Evolutionary conservation across 2,113 vertebrate species (phyloP).

Genomic region (Accipiter cooperii): DNA sequence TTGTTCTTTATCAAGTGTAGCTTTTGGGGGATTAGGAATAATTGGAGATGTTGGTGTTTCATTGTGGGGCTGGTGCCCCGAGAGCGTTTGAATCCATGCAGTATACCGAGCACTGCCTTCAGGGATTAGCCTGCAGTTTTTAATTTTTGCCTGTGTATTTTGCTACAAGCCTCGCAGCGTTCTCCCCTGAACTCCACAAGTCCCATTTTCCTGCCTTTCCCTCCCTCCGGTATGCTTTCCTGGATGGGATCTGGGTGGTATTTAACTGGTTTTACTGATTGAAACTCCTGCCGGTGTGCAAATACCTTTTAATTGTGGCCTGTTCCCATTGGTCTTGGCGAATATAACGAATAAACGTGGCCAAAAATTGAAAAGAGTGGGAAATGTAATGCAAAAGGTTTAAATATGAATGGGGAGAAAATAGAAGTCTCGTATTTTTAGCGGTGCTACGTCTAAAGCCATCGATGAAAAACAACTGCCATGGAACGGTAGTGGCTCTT

Average conservation of each 20-base stretch:
- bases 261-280: conserved; percentile 59
- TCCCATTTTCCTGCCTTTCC: conserved; percentile 25
- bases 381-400: background rate
- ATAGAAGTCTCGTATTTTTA: background rate
- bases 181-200: conserved; percentile 40
- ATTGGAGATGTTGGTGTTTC: conserved; percentile 44
- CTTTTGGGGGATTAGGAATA: conserved; percentile 62
- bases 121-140: conserved; percentile 41
- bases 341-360: background rate
- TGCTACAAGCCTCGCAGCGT: background rate
- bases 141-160: conserved; percentile 55
- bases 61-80: conserved; percentile 39
- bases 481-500: background rate
- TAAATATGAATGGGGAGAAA: background rate
- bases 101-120: background rate
- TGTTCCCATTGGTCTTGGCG: conserved; percentile 15
- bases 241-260: conserved; percentile 35
- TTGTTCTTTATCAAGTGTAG: conserved; percentile 59
- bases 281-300: conserved; percentile 51
- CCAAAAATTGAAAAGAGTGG: background rate
- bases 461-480: background rate
- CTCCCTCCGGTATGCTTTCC: conserved; percentile 18
- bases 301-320: conserved; percentile 56
- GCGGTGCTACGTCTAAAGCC: background rate
- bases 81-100: conserved; percentile 9